Evolutionary conservation across 2,888 invertebrate species (phyloP), one percentile per base, ranked within the genome.

Genomic region (Zaprionus obscuricornis): DNA sequence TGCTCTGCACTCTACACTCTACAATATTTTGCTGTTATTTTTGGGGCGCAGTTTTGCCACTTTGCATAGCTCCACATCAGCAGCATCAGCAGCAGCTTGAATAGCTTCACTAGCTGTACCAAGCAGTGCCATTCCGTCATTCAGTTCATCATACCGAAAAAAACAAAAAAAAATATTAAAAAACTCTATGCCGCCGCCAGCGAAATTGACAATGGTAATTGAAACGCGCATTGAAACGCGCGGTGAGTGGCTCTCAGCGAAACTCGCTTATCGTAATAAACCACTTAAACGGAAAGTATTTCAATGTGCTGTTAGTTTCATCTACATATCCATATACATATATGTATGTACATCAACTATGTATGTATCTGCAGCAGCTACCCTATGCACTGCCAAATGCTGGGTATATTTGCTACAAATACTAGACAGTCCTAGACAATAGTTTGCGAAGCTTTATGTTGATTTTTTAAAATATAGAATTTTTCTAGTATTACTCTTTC

Each of bases 181-280:
- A n/a, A n/a, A n/a, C n/a, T n/a, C n/a, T n/a, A n/a, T n/a, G 45
- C 24, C 52, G 20, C 24, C 39, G 51, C 45, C 52, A 51, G 33
- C 40, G 54, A 55, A 68, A 76, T 72, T 79, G 73, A 79, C 76
- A 75, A 76, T 68, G 75, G 74, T 65, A 79, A 75, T 75, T 79
- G 72, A 75, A 75, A 75, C 58, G 67, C 72, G 63, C 37, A 66
- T n/a, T n/a, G n/a, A n/a, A n/a, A n/a, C n/a, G n/a, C n/a, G n/a
- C 68, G 60, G 65, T 59, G 67, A 75, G 72, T 79, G 69, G 66
- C 64, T 71, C 64, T 68, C 40, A 57, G 63, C 60, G 33, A 33
- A 50, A 60, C 69, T 64, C 72, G 68, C 77, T 78, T 84, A 84
- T 78, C 78, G 82, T 59, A 65, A 84, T 84, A 79, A 79, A 83